Evolutionary conservation across 2,888 invertebrate genomes (phyloP), one percentile per base, ranked within the genome.

Genomic region (Synergus laeviventris): DNA sequence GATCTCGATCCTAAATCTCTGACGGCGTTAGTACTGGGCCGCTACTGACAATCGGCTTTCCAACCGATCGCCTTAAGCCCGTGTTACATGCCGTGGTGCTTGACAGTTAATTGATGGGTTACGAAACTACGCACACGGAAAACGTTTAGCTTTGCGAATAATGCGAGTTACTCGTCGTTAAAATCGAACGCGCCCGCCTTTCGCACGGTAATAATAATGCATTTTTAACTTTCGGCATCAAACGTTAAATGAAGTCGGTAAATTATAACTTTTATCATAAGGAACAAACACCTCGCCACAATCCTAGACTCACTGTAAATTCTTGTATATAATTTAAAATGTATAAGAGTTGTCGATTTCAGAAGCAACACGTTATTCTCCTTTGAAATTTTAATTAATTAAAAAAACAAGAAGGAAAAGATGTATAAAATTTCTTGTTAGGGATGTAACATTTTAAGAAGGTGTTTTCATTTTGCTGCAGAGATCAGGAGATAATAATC

Each of bases 1-100:
- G 81, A 83, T 83, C 82, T 82, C 66, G 79, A 79, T 81, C 73
- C 76, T 79, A 77, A 84, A 83, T 85, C 83, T 79, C 75, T 49
- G 31, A 62, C 21, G 18, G 56, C 11, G 21, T 59, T 62, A 36
- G 38, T 62, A 38, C 38, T 62, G 62, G 62, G 38, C 70, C 45
- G 31, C 45, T 49, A 45, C 49, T 49, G 70, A 70, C 70, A 70
- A 70, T 70, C 70, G 49, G 31, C 70, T 49, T 70, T 70, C 49
- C 70, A 70, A 49, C 45, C 49, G 70, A 70, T 70, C 31, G 49
- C 70, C 49, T 70, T 31, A 70, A 70, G 66, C 49, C 21, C 39
- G 45, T 39, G 24, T 66, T 66, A 45, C 24, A 42, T 45, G 42
- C 66, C 9, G 66, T 66, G 45, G 66, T 61, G 31, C 66, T 66